Conservation (phyloP, 2,797 vertebrate genomes). For the Cheirogaleus major region DNA sequence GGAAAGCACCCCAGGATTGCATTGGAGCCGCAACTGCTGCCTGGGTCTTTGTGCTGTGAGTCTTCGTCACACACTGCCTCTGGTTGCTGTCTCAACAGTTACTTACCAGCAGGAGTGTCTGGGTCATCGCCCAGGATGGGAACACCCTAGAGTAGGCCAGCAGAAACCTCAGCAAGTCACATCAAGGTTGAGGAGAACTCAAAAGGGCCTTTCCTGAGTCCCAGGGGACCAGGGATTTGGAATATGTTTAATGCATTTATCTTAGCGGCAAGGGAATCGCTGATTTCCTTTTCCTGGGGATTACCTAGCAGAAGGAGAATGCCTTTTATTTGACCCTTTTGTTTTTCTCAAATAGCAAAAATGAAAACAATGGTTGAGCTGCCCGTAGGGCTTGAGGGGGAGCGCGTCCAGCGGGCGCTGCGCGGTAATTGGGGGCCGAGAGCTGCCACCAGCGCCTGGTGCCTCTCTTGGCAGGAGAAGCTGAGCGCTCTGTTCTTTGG, state of each 20-base stretch:
- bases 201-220: background rate
- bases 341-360: conserved; percentile 26
- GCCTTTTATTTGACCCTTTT: conserved; percentile 58
- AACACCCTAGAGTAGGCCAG: background rate
- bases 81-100: background rate
- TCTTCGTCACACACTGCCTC: background rate
- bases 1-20: background rate
- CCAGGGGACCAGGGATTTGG: background rate
- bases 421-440: background rate
- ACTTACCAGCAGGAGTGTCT: background rate
- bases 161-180: background rate
- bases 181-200: background rate
- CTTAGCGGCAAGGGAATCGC: background rate
- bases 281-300: background rate
- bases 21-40: background rate
- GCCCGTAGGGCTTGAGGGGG: background rate
- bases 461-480: background rate
- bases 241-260: background rate
- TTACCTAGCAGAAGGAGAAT: background rate
- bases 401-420: background rate
- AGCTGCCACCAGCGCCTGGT: background rate
- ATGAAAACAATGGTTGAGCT: background rate
- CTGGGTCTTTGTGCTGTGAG: background rate
- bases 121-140: background rate
- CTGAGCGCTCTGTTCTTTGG: background rate